Evolutionary conservation across 23 tunicate genomes (phyloP).

Genomic region (Oikopleura albicans): DNA sequence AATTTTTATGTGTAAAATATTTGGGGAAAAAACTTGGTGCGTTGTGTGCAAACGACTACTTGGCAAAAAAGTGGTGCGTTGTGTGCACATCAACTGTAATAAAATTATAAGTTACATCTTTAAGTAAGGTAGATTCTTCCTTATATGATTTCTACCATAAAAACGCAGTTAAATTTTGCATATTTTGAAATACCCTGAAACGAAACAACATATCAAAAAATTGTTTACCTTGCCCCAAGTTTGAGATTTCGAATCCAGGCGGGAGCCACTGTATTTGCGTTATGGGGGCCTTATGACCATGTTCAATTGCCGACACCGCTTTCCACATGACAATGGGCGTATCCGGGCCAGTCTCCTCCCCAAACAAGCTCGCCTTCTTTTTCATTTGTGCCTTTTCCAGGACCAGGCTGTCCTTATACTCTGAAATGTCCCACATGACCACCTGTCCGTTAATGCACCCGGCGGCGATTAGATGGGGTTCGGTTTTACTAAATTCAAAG

Average conservation of each 20-base stretch:
- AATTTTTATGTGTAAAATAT: no score
- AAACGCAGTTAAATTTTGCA: no score
- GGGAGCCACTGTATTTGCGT: constrained; percentile 69
- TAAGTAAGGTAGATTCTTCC: no score
- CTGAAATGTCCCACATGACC: constrained; percentile 75
- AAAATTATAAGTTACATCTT: no score
- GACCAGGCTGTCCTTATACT: constrained; percentile 31
- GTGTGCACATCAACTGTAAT: no score
- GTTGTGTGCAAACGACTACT: no score
- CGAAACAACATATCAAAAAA: no score
- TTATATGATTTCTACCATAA: no score
- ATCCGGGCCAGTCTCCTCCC: constrained; percentile 64
- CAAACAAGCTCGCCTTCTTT: constrained; percentile 48
- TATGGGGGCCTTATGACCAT: constrained; percentile 54
- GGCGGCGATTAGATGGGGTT: constrained; percentile 84
- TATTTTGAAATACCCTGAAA: no score
- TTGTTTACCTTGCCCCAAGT: not conserved
- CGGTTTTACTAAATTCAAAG: constrained; percentile 39
- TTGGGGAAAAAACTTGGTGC: no score
- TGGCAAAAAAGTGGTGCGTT: no score
- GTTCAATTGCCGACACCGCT: constrained; percentile 87
- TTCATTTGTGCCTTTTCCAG: not conserved
- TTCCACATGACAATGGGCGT: constrained; percentile 59
- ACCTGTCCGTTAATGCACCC: constrained; percentile 95
- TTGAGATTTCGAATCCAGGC: constrained; percentile 46